Conservation (phyloP, 1,140 invertebrate genomes). For the Neodiprion pinetum region DNA sequence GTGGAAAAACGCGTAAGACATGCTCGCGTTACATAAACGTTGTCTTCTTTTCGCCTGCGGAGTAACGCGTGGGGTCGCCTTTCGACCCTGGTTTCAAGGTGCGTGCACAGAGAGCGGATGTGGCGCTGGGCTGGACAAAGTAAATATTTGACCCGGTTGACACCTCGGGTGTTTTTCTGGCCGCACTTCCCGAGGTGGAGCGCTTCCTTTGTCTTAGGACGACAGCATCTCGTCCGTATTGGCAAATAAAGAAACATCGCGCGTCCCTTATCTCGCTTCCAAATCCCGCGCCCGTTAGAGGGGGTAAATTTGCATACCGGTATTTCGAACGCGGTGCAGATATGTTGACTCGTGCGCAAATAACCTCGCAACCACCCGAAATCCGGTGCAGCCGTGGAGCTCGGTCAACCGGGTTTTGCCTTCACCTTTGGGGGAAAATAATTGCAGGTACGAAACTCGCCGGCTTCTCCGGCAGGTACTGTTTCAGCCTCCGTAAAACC, state of each 20-base stretch:
- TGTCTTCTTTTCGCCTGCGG: too few species aligned
- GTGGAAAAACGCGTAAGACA: too few species aligned
- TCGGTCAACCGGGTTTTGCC: neutral
- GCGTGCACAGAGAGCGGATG: too few species aligned
- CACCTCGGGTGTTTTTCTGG: neutral
- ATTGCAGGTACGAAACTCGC: neutral
- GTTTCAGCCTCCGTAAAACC: conserved; percentile 2
- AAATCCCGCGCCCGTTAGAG: neutral
- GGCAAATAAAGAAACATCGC: neutral
- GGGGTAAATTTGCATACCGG: neutral
- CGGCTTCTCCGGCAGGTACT: neutral
- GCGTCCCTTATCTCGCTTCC: neutral
- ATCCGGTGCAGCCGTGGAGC: neutral
- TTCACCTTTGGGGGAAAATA: neutral
- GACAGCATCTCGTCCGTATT: neutral
- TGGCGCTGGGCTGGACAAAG: neutral
- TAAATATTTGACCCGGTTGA: conserved; percentile 7
- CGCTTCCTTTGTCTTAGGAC: neutral
- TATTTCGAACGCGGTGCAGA: neutral
- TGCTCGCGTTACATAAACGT: too few species aligned
- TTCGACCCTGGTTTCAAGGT: too few species aligned
- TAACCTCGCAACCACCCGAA: neutral
- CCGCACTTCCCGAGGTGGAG: neutral
- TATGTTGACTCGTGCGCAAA: too few species aligned
- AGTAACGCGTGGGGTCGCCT: too few species aligned